phyloP scores from a whole-genome alignment of 1,140 invertebrate genomes.

The Agrypnia vestita region DNA sequence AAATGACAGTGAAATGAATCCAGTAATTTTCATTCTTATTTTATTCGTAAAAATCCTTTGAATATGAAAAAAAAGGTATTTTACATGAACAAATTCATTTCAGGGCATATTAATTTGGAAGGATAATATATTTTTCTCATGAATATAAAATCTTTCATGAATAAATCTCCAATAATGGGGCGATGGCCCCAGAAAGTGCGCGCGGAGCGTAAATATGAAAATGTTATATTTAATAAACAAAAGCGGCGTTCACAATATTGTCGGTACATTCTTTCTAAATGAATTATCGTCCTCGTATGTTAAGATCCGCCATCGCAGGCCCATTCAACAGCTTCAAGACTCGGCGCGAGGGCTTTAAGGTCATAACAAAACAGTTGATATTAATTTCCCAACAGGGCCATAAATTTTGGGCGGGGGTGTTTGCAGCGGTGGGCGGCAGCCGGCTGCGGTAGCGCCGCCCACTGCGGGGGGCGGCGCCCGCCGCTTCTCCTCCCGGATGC shows the following conservation, averaged over 20 bases:
- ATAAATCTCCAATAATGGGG: slow-evolving; percentile 40
- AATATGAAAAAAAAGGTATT: slow-evolving; percentile 32
- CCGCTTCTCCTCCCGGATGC: no score
- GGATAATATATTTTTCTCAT: slow-evolving; percentile 47
- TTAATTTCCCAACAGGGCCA: slow-evolving; percentile 61
- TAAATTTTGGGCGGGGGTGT: slow-evolving; percentile 58
- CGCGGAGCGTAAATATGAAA: slow-evolving; percentile 29
- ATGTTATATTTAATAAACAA: slow-evolving; percentile 43
- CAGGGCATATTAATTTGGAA: slow-evolving; percentile 37
- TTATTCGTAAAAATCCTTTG: no score
- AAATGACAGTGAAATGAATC: no score
- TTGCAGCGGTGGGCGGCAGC: slow-evolving; percentile 38
- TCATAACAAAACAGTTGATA: slow-evolving; percentile 62
- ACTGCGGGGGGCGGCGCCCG: slow-evolving; percentile 8
- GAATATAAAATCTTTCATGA: slow-evolving; percentile 46
- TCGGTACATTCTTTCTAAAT: slow-evolving; percentile 55
- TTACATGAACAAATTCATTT: slow-evolving; percentile 37
- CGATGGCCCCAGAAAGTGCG: slow-evolving; percentile 19
- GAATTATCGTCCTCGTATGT: slow-evolving; percentile 59
- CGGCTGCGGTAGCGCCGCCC: slow-evolving; percentile 45
- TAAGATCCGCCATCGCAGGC: slow-evolving; percentile 49
- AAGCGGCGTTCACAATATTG: slow-evolving; percentile 46
- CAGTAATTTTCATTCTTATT: background rate
- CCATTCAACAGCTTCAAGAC: slow-evolving; percentile 57
- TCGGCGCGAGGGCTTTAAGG: slow-evolving; percentile 55